Evolutionary conservation across 2,888 invertebrate species (phyloP), one percentile per base, ranked within the genome.

Genomic region (Mylabris sibirica): DNA sequence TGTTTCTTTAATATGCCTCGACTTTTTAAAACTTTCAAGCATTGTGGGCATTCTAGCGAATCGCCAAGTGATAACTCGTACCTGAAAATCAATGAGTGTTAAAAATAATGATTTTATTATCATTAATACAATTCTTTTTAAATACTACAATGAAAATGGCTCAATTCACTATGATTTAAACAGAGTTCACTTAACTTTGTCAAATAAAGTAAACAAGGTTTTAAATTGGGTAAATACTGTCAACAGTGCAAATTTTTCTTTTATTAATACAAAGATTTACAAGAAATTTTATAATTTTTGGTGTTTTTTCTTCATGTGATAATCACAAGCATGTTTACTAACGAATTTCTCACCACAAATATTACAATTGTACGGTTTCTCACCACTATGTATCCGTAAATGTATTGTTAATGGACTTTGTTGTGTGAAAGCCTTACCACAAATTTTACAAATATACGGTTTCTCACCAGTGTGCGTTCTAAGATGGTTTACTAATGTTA

Each of bases 351-450:
- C 53, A 22, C 2, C 22, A 12, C 53, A 53, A 53, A 53, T 53
- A 53, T 53, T 22, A 22, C 53, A 53, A 53, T 4, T 60, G 12
- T 65, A 65, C 14, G 63, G 68, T 49, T 63, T 38, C 22, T 68
- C 68, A 3, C 68, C 65, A 3, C 65, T 65, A 24, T 61, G 61
- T 22, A 22, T 44, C n/a, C 69, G 59, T 34, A 57, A 53, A 68
- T 72, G 74, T 86, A 87, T 86, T 8, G 85, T 87, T 11, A 88
- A 77, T 0, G 86, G 86, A 11, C 87, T 85, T 22, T 85, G 82
- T 74, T 87, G 87, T 1, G 87, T 86, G 77, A 87, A 88, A 4
- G 84, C 81, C 72, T 86, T 87, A 2, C 84, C 84, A 65, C 73
- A 71, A 53, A 72, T 34, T n/a, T 26, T 17, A 61, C 89, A 89